Percentiles rank a stretch among this genome's conserved stretches.
Conservation (phyloP, 2,888 invertebrate species). For the Rhagophthalmus giganteus region DNA sequence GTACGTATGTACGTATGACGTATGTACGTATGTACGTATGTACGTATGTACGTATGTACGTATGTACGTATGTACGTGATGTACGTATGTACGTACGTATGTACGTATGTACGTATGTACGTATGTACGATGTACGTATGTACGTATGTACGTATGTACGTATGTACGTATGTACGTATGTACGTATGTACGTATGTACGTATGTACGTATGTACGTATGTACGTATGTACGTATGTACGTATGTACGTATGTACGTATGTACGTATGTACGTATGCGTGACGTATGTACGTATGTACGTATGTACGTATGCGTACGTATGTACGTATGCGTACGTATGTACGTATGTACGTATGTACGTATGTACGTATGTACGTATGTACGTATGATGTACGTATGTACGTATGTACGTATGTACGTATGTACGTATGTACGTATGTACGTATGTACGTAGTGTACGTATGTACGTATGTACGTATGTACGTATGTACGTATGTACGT, state of each 20-base stretch:
- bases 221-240: background rate
- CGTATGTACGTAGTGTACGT: background rate
- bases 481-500: background rate
- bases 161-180: background rate
- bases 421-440: background rate
- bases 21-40: background rate
- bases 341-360: background rate
- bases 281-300: background rate
- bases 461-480: background rate
- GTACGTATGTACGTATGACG: background rate
- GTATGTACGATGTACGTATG: background rate
- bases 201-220: background rate
- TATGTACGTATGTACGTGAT: background rate
- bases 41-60: background rate
- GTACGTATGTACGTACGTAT: background rate
- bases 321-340: background rate
- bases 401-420: background rate
- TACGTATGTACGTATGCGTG: too few relatives aligned
- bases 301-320: background rate
- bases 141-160: background rate
- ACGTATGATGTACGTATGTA: background rate
- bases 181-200: background rate
- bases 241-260: too few relatives aligned
- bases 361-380: background rate
- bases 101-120: background rate